A percentile compares a stretch with the other conserved stretches of the same genome.
Evolutionary conservation across 2,888 invertebrate genomes (phyloP).

Genomic region (Tetragnatha montana): DNA sequence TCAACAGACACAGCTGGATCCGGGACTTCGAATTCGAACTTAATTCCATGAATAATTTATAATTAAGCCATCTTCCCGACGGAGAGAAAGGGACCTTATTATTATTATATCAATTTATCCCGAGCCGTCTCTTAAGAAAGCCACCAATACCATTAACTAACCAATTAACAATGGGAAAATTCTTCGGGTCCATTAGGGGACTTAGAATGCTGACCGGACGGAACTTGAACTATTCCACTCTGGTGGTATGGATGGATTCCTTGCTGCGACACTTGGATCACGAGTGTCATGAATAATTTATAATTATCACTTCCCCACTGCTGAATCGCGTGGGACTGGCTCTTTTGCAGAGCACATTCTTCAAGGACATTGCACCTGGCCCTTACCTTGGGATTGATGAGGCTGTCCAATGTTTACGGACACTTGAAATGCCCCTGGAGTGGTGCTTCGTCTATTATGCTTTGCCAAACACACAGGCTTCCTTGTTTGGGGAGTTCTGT

Average conservation of each 20-base stretch:
- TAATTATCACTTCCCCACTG: conserved; percentile 44
- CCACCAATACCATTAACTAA: neutral
- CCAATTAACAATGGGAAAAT: neutral
- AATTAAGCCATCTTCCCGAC: neutral
- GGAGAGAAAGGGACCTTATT: neutral
- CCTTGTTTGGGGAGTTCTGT: too few species aligned
- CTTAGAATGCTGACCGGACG: neutral
- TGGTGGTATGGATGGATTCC: neutral
- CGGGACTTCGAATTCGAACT: neutral
- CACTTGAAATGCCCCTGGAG: too few species aligned
- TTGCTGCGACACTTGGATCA: neutral
- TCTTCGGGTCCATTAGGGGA: neutral
- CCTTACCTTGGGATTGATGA: neutral
- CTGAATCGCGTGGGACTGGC: conserved; percentile 45
- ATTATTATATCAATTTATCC: neutral
- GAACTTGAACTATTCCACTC: neutral
- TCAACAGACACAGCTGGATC: neutral
- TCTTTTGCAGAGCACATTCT: conserved; percentile 18
- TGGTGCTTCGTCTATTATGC: too few species aligned
- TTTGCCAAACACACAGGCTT: too few species aligned
- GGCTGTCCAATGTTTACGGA: neutral
- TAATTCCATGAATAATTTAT: neutral
- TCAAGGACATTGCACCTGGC: conserved; percentile 36
- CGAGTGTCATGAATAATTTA: conserved; percentile 63
- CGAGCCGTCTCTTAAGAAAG: neutral